phyloP scores from a whole-genome alignment of 37 sponge, comb jelly and placozoan genomes.

The Geodia barretti region DNA sequence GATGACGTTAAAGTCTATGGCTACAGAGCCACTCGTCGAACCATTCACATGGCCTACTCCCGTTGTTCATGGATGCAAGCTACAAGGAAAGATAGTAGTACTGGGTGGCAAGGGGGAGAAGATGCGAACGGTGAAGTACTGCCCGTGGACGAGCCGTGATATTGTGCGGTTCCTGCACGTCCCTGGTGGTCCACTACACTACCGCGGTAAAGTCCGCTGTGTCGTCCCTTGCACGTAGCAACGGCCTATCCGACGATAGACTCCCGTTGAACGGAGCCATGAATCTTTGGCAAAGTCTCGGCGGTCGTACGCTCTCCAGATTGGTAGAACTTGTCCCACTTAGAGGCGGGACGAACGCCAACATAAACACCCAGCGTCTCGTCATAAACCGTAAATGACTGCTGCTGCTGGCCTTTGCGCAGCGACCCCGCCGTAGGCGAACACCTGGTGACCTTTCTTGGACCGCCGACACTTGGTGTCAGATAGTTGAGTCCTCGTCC shows the following conservation, averaged over 20 bases:
- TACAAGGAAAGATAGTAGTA: conserved; percentile 43
- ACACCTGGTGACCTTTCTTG: background rate
- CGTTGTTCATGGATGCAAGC: conserved; percentile 6
- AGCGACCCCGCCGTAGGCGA: conserved; percentile 7
- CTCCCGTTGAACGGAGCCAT: background rate
- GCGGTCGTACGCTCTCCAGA: background rate
- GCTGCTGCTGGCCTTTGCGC: background rate
- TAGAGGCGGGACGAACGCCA: conserved; percentile 20
- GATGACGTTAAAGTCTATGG: conserved; percentile 26
- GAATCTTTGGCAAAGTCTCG: background rate
- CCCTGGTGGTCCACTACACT: conserved; percentile 8
- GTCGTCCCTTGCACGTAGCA: conserved; percentile 3
- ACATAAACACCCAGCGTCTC: background rate
- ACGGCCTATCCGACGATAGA: background rate
- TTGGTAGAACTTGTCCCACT: conserved; percentile 5
- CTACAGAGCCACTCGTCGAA: background rate
- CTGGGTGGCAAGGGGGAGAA: conserved; percentile 17
- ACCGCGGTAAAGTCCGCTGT: conserved; percentile 5
- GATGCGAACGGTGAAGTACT: conserved; percentile 13
- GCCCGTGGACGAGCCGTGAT: background rate
- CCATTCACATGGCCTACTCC: conserved; percentile 22
- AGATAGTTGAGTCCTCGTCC: background rate
- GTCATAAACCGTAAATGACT: background rate
- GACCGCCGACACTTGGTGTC: conserved; percentile 35
- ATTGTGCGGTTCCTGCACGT: background rate